A percentile compares a stretch with the other conserved stretches of the same genome.
These are phyloP conservation scores for Leptinotarsa undecemlineata DNA, from an alignment of 1,140 invertebrate species.

Conservation along the genomic window DNA sequence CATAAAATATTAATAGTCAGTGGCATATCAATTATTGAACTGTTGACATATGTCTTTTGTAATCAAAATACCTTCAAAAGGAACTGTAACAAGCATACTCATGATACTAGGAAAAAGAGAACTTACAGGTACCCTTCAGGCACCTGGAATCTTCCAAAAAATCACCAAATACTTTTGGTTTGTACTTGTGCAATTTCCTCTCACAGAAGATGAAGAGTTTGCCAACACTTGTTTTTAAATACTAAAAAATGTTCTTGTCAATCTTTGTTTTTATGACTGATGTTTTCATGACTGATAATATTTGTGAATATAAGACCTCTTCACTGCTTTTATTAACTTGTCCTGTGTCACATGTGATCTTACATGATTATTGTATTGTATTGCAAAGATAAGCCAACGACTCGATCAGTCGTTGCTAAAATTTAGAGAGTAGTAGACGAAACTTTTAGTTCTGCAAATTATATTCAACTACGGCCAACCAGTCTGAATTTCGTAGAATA, in stretches of 20 bases:
- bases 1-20: conserved; percentile 6
- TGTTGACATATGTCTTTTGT: conserved; percentile 7
- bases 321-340: no score
- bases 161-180: conserved; percentile 15
- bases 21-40: neutral
- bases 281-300: no score
- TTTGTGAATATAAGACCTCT: no score
- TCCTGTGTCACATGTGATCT: no score
- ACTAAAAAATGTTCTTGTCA: conserved; percentile 9
- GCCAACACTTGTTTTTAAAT: neutral
- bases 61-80: neutral
- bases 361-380: no score
- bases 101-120: conserved; percentile 5
- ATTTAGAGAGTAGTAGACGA: no score
- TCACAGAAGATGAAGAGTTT: neutral
- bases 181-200: conserved; percentile 8
- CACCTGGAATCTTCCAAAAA: neutral
- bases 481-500: no score
- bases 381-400: no score
- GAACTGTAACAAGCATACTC: neutral
- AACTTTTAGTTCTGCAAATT: no score
- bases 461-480: no score
- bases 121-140: conserved; percentile 1
- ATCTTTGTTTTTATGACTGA: neutral
- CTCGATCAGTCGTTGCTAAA: no score